Base-by-base conservation (phyloP, 2,797 vertebrate species). In the Etheostoma perlongum region DNA sequence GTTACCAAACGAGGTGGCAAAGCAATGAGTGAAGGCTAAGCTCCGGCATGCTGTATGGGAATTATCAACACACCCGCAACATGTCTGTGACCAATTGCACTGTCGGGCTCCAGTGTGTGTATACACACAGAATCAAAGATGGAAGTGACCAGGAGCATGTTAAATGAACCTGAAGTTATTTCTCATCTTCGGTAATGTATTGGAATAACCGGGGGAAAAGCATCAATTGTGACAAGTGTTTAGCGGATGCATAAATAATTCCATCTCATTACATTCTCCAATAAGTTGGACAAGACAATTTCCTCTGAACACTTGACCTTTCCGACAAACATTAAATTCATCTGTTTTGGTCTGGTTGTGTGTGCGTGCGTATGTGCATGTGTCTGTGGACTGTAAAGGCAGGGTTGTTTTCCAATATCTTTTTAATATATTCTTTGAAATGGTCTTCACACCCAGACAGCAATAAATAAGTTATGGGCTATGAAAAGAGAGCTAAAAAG, bases 241-340 rank as follows among this genome's bases (percentile, higher is more conserved):
- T 79, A 86, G 79, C 46, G 71, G 71, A 88, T 75, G 74, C 83
- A 85, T 85, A 90, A 92, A 93, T 87, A 90, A 91, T 86, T 85
- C 68, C 73, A 55, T 88, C 84, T 92, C 90, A 91, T 93, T 92
- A 90, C 76, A 19, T 64, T 85, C 67, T 83, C 69, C 77, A 82
- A 82, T 92, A 90, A 87, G 83, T 80, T 85, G 61, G 66, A 83
- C 14, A 55, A 87, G 78, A 83, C 87, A 88, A 92, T 94, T 91
- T 92, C 85, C 88, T 81, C 67, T 79, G 23, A 87, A 89, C 82
- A 84, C 76, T 85, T 89, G 87, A 93, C 93, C 91, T 92, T 92
- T 90, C 70, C 73, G 64, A 85, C 67, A 48, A 78, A 86, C 84
- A 82, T 92, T 87, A 88, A 89, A 87, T 78, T 82, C 75, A 85